A percentile compares a stretch with the other conserved stretches of the same genome.
Evolutionary conservation across 2,888 invertebrate genomes (phyloP).

Genomic region (Synergus laeviventris): DNA sequence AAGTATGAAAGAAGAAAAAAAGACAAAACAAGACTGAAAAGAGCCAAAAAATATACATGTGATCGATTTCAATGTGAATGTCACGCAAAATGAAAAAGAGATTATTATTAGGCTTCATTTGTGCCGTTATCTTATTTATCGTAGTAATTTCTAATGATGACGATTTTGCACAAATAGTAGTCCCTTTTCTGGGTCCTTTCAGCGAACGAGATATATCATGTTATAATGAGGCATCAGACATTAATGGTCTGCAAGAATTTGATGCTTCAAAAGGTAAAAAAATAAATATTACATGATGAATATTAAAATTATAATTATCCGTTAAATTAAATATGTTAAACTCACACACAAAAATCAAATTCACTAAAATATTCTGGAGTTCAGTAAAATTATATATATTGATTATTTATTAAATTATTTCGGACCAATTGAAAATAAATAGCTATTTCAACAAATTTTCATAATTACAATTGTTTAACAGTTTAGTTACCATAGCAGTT

Average conservation of each 20-base stretch:
- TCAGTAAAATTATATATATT: no score
- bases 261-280: slow-evolving; percentile 34
- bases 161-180: slow-evolving; percentile 56
- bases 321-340: background rate
- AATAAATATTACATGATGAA: background rate
- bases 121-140: slow-evolving; percentile 61
- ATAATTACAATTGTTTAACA: background rate
- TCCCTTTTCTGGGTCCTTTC: slow-evolving; percentile 50
- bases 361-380: no score
- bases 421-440: background rate
- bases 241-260: slow-evolving; percentile 37
- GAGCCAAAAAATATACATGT: background rate
- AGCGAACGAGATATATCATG: slow-evolving; percentile 32
- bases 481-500: background rate
- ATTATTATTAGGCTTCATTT: slow-evolving; percentile 57
- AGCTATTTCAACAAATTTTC: background rate
- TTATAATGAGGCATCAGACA: slow-evolving; percentile 24
- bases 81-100: slow-evolving; percentile 61
- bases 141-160: slow-evolving; percentile 60
- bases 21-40: background rate
- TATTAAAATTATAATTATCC: background rate
- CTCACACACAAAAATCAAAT: no score
- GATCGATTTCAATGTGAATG: background rate
- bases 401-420: background rate
- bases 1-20: background rate